phyloP scores from a whole-genome alignment of 2,888 invertebrate species.

The Alviniconcha strummeri region DNA sequence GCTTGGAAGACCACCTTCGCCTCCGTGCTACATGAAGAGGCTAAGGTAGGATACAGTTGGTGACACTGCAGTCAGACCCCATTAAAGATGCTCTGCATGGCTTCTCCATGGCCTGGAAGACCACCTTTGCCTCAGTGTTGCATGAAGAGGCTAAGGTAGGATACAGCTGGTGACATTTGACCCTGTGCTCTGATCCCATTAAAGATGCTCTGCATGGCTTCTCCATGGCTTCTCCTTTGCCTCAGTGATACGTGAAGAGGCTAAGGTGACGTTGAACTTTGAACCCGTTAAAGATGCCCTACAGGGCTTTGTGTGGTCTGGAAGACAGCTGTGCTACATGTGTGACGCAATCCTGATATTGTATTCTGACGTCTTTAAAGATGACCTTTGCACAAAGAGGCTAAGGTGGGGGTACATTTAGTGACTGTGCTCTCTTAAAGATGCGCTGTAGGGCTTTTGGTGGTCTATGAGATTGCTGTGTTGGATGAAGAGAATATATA shows the following conservation, averaged over 20 bases:
- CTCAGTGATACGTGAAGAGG: constrained; percentile 70
- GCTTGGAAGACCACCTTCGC: constrained; percentile 73
- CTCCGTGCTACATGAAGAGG: constrained; percentile 70
- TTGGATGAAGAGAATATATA: too few species aligned
- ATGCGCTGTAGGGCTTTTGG: too few species aligned
- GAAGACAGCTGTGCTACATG: too few species aligned
- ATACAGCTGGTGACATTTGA: neutral
- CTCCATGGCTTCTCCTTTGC: constrained; percentile 72
- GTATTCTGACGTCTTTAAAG: too few species aligned
- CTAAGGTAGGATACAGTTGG: constrained; percentile 59
- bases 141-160: constrained; percentile 72
- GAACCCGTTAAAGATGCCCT: constrained; percentile 66
- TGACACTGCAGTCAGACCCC: neutral
- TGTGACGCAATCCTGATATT: too few species aligned
- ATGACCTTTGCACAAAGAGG: neutral
- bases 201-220: constrained; percentile 72
- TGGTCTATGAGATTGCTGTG: too few species aligned
- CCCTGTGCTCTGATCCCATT: constrained; percentile 40
- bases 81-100: constrained; percentile 71
- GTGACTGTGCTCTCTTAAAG: too few species aligned
- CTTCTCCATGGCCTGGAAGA: constrained; percentile 73
- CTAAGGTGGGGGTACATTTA: too few species aligned
- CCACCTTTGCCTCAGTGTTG: constrained; percentile 70
- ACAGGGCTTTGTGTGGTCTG: constrained; percentile 51
- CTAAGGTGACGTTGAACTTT: constrained; percentile 59